A percentile compares a stretch with the other conserved stretches of the same genome.
phyloP scores from a whole-genome alignment of 2,888 invertebrate genomes.

The Hemaris fuciformis region DNA sequence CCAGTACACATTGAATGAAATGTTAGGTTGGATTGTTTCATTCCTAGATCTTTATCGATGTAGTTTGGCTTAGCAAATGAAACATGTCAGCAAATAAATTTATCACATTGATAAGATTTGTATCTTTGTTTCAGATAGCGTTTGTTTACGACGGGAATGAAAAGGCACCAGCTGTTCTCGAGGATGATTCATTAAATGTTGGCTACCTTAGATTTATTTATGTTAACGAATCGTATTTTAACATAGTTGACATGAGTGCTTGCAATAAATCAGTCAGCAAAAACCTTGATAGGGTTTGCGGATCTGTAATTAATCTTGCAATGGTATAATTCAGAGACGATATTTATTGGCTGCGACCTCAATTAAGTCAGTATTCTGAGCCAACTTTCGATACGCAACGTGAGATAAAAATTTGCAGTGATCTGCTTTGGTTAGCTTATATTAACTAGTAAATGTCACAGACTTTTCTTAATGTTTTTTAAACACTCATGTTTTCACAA shows the following conservation, averaged over 20 bases:
- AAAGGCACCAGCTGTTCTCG: constrained; percentile 36
- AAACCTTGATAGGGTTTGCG: constrained; percentile 10
- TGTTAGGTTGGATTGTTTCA: constrained; percentile 23
- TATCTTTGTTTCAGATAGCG: constrained; percentile 33
- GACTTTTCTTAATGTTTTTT: background rate
- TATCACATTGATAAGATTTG: constrained; percentile 54
- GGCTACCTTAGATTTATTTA: constrained; percentile 11
- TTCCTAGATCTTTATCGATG: constrained; percentile 47
- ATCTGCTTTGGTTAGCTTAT: background rate
- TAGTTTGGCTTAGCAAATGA: constrained; percentile 46
- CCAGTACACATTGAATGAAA: constrained; percentile 32
- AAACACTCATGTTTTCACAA: background rate
- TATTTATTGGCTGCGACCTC: constrained; percentile 8
- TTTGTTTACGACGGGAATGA: constrained; percentile 25
- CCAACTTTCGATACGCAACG: background rate
- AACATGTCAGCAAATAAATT: constrained; percentile 54
- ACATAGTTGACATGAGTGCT: constrained; percentile 11
- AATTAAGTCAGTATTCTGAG: constrained; percentile 7
- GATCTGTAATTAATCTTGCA: constrained; percentile 11
- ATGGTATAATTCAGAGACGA: constrained; percentile 10
- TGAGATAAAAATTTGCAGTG: background rate
- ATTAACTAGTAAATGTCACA: background rate
- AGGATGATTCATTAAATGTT: constrained; percentile 42
- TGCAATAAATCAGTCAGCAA: constrained; percentile 11
- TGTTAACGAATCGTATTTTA: constrained; percentile 1